Evolutionary conservation across 2,797 vertebrate genomes (phyloP).

Genomic region (Sebastes steindachneri): DNA sequence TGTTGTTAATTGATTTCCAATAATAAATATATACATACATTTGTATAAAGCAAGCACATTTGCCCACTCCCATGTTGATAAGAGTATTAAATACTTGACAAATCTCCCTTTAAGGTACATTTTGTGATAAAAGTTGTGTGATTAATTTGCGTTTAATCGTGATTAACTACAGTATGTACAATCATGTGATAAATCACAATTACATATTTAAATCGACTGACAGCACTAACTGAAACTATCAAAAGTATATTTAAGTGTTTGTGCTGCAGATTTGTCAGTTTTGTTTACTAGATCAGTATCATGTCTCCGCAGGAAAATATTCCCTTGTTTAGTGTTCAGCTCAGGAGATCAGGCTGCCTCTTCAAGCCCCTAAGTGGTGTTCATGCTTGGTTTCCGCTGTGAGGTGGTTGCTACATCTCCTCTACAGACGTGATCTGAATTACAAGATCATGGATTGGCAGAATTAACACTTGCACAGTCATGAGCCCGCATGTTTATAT

Average conservation of each 20-base stretch:
- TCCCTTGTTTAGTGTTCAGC: not conserved
- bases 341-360: not conserved
- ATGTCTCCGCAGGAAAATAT: not conserved
- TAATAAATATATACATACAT: no score
- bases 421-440: constrained; percentile 28
- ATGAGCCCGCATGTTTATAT: not conserved
- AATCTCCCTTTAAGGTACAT: no score
- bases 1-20: no score
- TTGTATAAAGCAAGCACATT: no score
- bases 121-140: no score
- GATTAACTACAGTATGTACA: no score
- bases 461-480: constrained; percentile 4
- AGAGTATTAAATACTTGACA: no score
- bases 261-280: not conserved
- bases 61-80: no score
- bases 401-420: not conserved
- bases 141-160: no score
- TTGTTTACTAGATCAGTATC: not conserved
- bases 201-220: no score
- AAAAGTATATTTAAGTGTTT: not conserved
- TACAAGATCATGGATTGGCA: not conserved
- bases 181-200: no score
- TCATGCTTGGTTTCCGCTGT: not conserved
- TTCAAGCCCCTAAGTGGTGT: not conserved
- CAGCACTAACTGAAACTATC: not conserved